Base-by-base conservation (phyloP, 2,888 invertebrate species). In the Schizaphis graminum region DNA sequence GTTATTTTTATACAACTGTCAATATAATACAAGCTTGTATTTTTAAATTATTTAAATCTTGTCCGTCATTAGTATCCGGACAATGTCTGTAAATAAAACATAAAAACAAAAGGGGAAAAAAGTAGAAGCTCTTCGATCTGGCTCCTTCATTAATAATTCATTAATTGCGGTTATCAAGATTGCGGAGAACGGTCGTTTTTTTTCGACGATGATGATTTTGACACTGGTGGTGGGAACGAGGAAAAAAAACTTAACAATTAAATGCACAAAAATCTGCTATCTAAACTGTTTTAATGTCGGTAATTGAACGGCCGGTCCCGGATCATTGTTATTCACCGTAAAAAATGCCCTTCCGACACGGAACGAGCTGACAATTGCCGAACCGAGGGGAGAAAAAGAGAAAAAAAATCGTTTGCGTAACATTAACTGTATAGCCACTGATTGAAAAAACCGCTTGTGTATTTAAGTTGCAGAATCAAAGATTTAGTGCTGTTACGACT, bases 311-410 rank as follows among this genome's bases (percentile, higher is more conserved):
- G 56, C 90, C 93, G 84, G 47, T 41, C n/a, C 85, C 86, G 90
- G 91, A 91, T 94, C 91, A 94, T 94, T 94, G 94, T 94, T 94
- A 94, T 94, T 94, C 94, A 94, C 94, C 94, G 90, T 94, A 86
- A 94, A 94, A 90, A 91, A 90, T 90, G 86, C 90, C 85, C 94
- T 91, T 94, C 94, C 90, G 94, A 94, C 94, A 91, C 92, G 91
- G 41, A 90, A 94, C 89, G 90, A 94, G 86, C 90, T 86, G 89
- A 93, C 93, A 57, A 93, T 93, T 93, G 94, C 94, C 61, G 57
- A 56, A 26, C 28, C 41, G 90, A 86, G 90, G 94, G 86, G 94
- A 77, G 67, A 92, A 91, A 91, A 53, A 26, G 16, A 56, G 28
- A 28, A 53, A 86, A 86, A 91, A 89, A 35, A 49, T 49, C 90